Percentiles rank a stretch among this genome's conserved stretches.
phyloP scores from a whole-genome alignment of 2,113 vertebrate genomes.

The Sylvietta virens region DNA sequence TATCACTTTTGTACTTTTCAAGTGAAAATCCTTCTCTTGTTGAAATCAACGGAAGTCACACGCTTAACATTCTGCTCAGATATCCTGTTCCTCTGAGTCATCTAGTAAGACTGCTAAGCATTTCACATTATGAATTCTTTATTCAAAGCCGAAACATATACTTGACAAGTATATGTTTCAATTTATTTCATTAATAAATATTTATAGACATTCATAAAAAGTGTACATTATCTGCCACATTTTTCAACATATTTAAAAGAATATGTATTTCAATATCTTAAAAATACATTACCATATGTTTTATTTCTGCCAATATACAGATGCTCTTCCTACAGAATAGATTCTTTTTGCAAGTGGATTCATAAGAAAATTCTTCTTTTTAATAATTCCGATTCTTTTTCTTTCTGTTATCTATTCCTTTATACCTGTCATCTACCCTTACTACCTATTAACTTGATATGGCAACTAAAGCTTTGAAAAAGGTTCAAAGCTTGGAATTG shows the following conservation, averaged over 20 bases:
- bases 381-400: background rate
- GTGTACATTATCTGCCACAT: background rate
- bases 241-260: conserved; percentile 54
- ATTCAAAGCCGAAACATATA: background rate
- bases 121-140: background rate
- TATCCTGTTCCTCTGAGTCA: conserved; percentile 6
- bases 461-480: background rate
- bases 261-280: background rate
- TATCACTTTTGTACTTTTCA: background rate
- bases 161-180: conserved; percentile 6
- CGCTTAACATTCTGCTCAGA: background rate
- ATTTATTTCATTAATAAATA: conserved; percentile 29
- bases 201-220: conserved; percentile 25
- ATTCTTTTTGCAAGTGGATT: background rate
- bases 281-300: conserved; percentile 10
- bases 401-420: background rate
- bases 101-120: background rate
- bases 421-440: background rate
- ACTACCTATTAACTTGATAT: background rate
- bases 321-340: conserved; percentile 23
- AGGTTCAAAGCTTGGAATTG: background rate
- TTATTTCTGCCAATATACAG: conserved; percentile 19
- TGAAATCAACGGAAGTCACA: background rate
- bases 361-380: background rate
- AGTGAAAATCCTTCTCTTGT: background rate